These are phyloP conservation scores for Haplochromis vanheusdeni DNA, from an alignment of 2,113 vertebrate species.

Conservation along the genomic window DNA sequence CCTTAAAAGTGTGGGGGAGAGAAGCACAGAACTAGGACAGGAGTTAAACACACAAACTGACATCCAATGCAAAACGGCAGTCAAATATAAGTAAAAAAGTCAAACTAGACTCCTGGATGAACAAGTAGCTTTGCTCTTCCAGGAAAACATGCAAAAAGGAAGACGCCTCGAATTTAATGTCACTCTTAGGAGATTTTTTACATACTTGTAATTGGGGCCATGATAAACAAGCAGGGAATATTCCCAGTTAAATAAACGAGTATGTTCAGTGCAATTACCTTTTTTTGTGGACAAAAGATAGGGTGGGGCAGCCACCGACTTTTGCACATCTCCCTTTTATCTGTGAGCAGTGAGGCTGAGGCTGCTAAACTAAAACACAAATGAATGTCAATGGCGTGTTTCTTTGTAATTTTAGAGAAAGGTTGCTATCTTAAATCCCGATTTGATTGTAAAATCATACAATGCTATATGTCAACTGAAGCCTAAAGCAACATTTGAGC, in stretches of 20 bases:
- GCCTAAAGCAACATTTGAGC: background rate
- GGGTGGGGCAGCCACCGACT: background rate
- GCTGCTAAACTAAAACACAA: background rate
- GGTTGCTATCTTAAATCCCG: background rate
- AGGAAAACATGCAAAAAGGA: background rate
- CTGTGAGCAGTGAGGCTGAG: background rate
- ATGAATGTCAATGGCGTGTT: background rate
- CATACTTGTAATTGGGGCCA: background rate
- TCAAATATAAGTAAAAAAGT: background rate
- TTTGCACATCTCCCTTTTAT: background rate
- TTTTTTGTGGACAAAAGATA: background rate
- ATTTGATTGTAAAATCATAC: background rate
- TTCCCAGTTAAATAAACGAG: background rate
- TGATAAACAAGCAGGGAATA: conserved; percentile 30
- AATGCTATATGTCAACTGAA: background rate
- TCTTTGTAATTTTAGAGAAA: background rate
- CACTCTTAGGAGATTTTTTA: background rate
- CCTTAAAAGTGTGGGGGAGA: background rate
- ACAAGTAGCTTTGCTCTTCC: background rate
- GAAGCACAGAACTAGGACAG: background rate
- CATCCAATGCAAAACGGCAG: background rate
- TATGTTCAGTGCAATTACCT: background rate
- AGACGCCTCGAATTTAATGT: background rate
- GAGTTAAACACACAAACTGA: background rate
- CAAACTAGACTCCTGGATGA: background rate